Evolutionary conservation across 2,888 invertebrate genomes (phyloP).

Genomic region (Celastrina argiolus): DNA sequence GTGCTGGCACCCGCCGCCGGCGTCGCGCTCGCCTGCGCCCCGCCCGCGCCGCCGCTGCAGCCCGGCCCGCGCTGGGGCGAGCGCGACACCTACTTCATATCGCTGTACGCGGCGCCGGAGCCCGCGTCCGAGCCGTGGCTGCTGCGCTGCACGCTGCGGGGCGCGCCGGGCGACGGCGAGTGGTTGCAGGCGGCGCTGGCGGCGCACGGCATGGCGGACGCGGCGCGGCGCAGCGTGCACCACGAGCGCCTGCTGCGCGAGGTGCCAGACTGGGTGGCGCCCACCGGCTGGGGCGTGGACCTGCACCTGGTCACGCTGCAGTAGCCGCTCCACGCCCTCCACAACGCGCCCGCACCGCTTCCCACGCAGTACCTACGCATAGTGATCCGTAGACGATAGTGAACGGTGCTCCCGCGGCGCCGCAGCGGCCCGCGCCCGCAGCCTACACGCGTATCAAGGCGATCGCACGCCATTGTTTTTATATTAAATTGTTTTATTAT

Average conservation of each 20-base stretch:
- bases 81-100: slow-evolving; percentile 37
- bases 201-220: slow-evolving; percentile 78
- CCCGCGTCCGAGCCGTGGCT: slow-evolving; percentile 21
- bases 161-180: slow-evolving; percentile 38
- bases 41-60: slow-evolving; percentile 24
- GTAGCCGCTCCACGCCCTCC: neutral
- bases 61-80: slow-evolving; percentile 40
- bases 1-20: slow-evolving; percentile 46
- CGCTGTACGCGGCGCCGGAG: slow-evolving; percentile 35
- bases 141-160: slow-evolving; percentile 26
- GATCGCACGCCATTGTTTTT: slow-evolving; percentile 14
- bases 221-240: slow-evolving; percentile 62
- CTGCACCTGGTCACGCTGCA: slow-evolving; percentile 69
- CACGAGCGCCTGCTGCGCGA: slow-evolving; percentile 74
- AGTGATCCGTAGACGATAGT: neutral
- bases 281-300: slow-evolving; percentile 83
- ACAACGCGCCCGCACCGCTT: neutral
- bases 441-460: neutral
- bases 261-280: slow-evolving; percentile 81
- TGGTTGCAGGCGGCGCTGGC: slow-evolving; percentile 77
- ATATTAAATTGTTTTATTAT: slow-evolving; percentile 14
- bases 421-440: neutral
- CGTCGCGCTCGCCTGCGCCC: slow-evolving; percentile 38
- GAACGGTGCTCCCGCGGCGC: neutral
- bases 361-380: neutral